Conservation (phyloP, 2,113 vertebrate genomes). For the Heterocephalus glaber region DNA sequence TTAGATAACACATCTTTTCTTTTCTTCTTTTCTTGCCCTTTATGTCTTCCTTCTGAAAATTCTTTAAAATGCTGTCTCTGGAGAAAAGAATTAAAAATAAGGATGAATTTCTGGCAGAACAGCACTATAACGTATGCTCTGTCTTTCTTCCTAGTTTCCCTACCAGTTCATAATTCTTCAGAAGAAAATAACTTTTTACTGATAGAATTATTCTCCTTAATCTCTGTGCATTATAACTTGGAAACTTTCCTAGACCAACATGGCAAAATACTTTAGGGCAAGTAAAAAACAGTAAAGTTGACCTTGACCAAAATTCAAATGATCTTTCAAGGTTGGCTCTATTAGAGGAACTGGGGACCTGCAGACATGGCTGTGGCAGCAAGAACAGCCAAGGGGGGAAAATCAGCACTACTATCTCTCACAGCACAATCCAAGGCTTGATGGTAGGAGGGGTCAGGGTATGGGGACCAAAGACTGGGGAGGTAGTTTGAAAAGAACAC, state of each 20-base stretch:
- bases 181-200: background rate
- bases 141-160: constrained; percentile 51
- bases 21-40: constrained; percentile 62
- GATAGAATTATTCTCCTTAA: constrained; percentile 59
- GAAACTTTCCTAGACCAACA: constrained; percentile 56
- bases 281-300: background rate
- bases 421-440: background rate
- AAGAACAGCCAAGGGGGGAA: background rate
- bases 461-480: background rate
- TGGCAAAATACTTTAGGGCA: constrained; percentile 37
- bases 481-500: background rate
- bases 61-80: constrained; percentile 63
- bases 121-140: constrained; percentile 54
- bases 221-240: constrained; percentile 57
- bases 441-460: rapidly evolving
- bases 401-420: background rate
- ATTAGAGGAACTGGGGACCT: background rate
- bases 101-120: constrained; percentile 66
- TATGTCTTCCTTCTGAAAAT: constrained; percentile 53
- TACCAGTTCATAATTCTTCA: constrained; percentile 40
- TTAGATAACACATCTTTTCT: constrained; percentile 66
- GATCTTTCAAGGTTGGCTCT: background rate
- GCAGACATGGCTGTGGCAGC: background rate
- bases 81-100: constrained; percentile 63
- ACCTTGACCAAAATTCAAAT: constrained; percentile 35